Conservation (phyloP, 1,140 invertebrate genomes). For the Orius laevigatus region DNA sequence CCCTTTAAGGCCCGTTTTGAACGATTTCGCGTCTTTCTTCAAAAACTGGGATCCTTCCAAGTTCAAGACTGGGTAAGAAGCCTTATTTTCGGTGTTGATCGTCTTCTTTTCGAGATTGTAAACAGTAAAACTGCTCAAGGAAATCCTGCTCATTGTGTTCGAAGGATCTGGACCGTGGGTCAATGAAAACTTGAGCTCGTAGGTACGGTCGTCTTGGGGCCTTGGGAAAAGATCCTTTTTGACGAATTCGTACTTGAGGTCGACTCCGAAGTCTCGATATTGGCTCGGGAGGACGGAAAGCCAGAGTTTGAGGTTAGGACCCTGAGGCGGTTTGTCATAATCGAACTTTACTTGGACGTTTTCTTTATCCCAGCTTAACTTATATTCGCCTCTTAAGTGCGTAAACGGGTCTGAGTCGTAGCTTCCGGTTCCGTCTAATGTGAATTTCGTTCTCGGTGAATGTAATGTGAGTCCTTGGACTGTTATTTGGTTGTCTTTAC, state of each 20-base stretch:
- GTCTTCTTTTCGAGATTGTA: no score
- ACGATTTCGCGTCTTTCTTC: constrained; percentile 4
- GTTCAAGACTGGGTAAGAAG: constrained; percentile 14
- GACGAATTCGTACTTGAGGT: neutral
- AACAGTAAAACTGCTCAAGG: constrained; percentile 20
- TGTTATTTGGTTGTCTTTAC: constrained; percentile 31
- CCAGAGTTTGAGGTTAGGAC: neutral
- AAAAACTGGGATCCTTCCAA: constrained; percentile 8
- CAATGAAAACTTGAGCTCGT: constrained; percentile 33
- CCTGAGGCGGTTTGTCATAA: no score
- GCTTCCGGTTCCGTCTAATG: constrained; percentile 24
- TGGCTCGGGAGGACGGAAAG: constrained; percentile 3
- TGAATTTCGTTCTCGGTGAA: constrained; percentile 26
- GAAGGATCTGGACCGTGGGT: constrained; percentile 42
- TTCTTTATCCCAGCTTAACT: constrained; percentile 31
- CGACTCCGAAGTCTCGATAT: neutral
- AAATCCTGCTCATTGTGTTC: constrained; percentile 35
- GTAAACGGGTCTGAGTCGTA: no score
- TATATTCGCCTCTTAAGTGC: neutral
- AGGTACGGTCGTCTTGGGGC: constrained; percentile 7
- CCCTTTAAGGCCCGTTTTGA: constrained; percentile 10
- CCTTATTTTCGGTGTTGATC: no score
- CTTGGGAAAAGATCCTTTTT: neutral
- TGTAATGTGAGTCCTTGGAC: constrained; percentile 36
- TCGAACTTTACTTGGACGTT: constrained; percentile 26